Evolutionary conservation across 2,113 vertebrate genomes (phyloP).

Genomic region (Ammodramus savannarum): DNA sequence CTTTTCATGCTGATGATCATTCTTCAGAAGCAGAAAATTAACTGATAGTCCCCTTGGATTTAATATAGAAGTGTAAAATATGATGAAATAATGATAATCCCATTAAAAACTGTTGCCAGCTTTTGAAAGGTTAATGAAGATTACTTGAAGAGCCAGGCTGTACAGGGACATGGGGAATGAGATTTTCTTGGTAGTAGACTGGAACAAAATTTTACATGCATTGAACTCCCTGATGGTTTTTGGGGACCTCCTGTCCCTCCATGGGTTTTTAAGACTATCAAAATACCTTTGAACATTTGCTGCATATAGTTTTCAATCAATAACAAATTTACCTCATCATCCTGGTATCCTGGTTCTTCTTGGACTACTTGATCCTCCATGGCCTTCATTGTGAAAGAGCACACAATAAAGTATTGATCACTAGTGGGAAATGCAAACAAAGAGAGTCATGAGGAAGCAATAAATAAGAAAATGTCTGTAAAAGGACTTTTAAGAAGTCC

Average conservation of each 20-base stretch:
- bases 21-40: not conserved
- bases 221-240: not conserved
- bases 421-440: conserved; percentile 41
- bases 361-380: conserved; percentile 88
- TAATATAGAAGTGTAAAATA: not conserved
- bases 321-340: conserved; percentile 83
- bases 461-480: not conserved
- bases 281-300: not conserved
- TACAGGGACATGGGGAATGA: not conserved
- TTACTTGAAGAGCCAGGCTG: not conserved
- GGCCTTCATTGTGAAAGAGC: conserved; percentile 78
- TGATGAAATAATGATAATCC: not conserved
- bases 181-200: not conserved
- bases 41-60: not conserved
- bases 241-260: not conserved
- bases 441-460: not conserved
- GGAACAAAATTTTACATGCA: not conserved
- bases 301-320: not conserved
- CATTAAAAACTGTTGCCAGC: not conserved
- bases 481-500: not conserved
- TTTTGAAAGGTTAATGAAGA: not conserved
- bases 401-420: conserved; percentile 5
- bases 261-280: not conserved
- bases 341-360: conserved; percentile 81
- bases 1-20: not conserved